Base-by-base conservation (phyloP, 2,888 invertebrate species). In the Peribatodes rhomboidaria region DNA sequence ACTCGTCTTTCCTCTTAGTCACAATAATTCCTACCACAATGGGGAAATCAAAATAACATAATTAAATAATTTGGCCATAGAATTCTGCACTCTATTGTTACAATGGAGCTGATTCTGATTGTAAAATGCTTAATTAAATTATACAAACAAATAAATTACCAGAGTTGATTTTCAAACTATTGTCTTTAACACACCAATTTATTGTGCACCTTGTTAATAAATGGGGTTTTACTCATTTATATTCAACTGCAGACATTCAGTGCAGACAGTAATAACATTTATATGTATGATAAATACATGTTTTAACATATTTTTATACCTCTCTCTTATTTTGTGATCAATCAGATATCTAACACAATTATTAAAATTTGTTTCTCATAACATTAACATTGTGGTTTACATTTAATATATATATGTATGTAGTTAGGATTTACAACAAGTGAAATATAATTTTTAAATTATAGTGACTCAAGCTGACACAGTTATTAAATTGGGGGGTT, bases 321-420 rank as follows among this genome's bases (percentile, higher is more conserved):
- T 33, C 14, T 33, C 18, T 22, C 20, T 52, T 35, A 57, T 56
- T 57, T 39, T 53, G 22, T 54, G n/a, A n/a, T n/a, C n/a, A n/a
- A 54, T 44, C 44, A 54, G 27, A 54, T 42, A 61, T 61, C 22
- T 22, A 53, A 53, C 47, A 58, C 54, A 39, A 49, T 16, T 22
- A 57, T 37, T 27, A 27, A 35, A 41, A 62, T 56, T 54, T 52
- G 50, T 54, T 54, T 60, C 50, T 62, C 31, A 52, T 50, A 33
- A 58, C 41, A 50, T 41, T 33, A 67, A 69, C 39, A 67, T 27
- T 49, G 42, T 52, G 39, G 16, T 10, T 18, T 60, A 66, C 59
- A 66, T 44, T 20, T 20, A 47, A 58, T 64, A 61, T 47, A 61
- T 39, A n/a, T n/a, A n/a, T n/a, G n/a, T n/a, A n/a, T n/a, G n/a